These are phyloP conservation scores for Meiosimyza platycephala DNA, from an alignment of 2,888 invertebrate species.

Conservation along the genomic window DNA sequence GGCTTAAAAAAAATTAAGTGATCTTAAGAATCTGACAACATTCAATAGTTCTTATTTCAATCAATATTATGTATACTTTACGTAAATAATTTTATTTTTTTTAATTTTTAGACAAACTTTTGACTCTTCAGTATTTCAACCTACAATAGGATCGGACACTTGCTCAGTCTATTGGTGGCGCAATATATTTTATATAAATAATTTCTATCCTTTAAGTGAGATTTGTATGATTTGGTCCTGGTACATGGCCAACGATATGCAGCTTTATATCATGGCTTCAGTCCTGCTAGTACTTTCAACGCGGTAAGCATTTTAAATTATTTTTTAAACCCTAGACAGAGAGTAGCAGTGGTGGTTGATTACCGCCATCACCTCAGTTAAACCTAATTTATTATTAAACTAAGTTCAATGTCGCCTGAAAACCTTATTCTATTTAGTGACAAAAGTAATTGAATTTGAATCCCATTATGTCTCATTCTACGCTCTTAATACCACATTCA, in stretches of 20 bases:
- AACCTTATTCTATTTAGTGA: too few relatives aligned
- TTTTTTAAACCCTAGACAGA: too few relatives aligned
- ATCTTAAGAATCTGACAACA: not conserved
- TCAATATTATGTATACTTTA: not conserved
- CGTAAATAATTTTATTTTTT: not conserved
- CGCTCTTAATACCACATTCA: not conserved
- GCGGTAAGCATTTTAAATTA: constrained; percentile 70
- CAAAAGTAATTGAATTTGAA: too few relatives aligned
- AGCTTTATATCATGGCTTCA: constrained; percentile 79
- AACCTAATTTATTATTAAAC: too few relatives aligned
- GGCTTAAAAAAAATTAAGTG: not conserved
- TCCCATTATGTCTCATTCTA: too few relatives aligned
- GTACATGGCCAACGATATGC: constrained; percentile 85
- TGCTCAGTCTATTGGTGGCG: constrained; percentile 86
- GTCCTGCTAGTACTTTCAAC: constrained; percentile 75
- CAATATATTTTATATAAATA: constrained; percentile 85
- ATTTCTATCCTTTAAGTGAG: constrained; percentile 79
- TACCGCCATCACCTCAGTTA: too few relatives aligned
- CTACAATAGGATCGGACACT: constrained; percentile 78
- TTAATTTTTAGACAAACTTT: constrained; percentile 72
- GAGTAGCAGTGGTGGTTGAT: too few relatives aligned
- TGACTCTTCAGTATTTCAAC: constrained; percentile 79
- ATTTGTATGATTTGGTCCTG: constrained; percentile 87
- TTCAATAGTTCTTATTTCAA: not conserved
- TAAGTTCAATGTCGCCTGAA: too few relatives aligned